Conservation (phyloP, 2,888 invertebrate species). For the Stenichneumon culpator region DNA sequence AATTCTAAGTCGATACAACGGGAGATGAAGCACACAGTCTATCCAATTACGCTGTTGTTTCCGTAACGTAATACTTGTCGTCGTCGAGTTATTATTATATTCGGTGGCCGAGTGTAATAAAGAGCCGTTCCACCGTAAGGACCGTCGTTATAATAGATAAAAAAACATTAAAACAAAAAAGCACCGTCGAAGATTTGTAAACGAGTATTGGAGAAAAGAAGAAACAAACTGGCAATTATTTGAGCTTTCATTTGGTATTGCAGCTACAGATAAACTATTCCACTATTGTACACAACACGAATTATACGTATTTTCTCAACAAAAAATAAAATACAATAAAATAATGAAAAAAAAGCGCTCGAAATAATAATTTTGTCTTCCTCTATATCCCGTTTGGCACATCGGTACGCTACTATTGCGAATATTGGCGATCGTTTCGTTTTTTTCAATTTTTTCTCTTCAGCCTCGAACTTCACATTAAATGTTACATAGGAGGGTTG, state of each 20-base stretch:
- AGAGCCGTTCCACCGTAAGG: conserved; percentile 22
- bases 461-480: not conserved
- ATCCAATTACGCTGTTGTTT: conserved; percentile 31
- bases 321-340: conserved; percentile 68
- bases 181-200: conserved; percentile 3
- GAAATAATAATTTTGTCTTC: not conserved
- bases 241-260: conserved; percentile 63
- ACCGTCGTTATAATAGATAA: conserved; percentile 31
- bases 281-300: conserved; percentile 69
- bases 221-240: conserved; percentile 29
- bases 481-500: not conserved
- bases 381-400: not conserved
- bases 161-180: conserved; percentile 11
- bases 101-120: conserved; percentile 10
- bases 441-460: not conserved
- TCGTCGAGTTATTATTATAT: conserved; percentile 22
- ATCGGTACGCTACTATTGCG: not conserved
- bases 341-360: conserved; percentile 32
- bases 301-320: conserved; percentile 83
- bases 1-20: conserved; percentile 25
- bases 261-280: conserved; percentile 66
- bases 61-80: conserved; percentile 33
- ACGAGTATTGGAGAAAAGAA: not conserved
- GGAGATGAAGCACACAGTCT: conserved; percentile 21
- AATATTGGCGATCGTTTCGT: not conserved